Percentiles rank a stretch among this genome's conserved stretches.
Evolutionary conservation across 2,797 vertebrate genomes (phyloP).

Genomic region (Schizopygopsis malacanthus): DNA sequence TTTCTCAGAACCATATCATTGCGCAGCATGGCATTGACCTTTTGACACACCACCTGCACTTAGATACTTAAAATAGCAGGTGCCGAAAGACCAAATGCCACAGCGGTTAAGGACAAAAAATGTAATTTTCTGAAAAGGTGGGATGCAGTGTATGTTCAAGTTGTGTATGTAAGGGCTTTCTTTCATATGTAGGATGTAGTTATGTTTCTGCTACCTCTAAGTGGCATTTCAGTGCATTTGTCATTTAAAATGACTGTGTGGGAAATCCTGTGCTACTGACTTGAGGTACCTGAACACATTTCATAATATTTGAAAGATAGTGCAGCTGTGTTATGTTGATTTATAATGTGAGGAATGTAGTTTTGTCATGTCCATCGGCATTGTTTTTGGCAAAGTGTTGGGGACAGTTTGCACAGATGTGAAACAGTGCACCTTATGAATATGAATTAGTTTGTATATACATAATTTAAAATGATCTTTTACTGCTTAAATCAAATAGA

Average conservation of each 20-base stretch:
- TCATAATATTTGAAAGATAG: neutral
- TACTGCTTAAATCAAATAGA: neutral
- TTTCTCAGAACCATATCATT: conserved; percentile 27
- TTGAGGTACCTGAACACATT: neutral
- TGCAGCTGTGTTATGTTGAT: neutral
- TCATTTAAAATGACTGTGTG: neutral
- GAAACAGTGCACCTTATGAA: neutral
- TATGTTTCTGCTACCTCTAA: neutral
- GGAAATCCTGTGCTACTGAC: neutral
- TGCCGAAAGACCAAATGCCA: conserved; percentile 37
- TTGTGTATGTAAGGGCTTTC: neutral
- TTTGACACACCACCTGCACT: conserved; percentile 49
- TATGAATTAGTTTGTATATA: neutral
- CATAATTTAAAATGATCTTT: neutral
- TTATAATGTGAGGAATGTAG: neutral
- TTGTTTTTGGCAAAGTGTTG: neutral
- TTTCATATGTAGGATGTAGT: neutral
- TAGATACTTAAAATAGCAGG: conserved; percentile 42
- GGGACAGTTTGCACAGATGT: too few species aligned
- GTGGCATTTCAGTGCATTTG: neutral
- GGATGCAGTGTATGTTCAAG: neutral
- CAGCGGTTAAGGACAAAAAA: neutral
- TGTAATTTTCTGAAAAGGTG: neutral
- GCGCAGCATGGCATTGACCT: conserved; percentile 31
- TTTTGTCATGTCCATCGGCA: neutral